Evolutionary conservation across 2,888 invertebrate species (phyloP), one percentile per base, ranked within the genome.

Genomic region (Nomada fucata): DNA sequence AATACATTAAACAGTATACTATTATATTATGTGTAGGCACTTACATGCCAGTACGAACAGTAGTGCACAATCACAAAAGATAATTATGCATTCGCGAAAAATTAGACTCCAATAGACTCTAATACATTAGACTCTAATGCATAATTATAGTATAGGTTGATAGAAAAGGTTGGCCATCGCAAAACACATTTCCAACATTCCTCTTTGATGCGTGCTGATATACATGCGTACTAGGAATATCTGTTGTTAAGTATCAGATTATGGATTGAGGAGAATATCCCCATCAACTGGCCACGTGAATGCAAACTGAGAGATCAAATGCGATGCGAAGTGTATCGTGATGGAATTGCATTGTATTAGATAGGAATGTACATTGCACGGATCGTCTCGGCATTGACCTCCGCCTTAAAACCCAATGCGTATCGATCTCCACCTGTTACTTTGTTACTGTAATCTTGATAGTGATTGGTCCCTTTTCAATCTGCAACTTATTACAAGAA

Each of bases 121-220:
- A 23, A 23, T 23, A 23, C 23, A 23, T 29, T 29, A 29, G 7
- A 36, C 36, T 36, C 36, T 36, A 36, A 36, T 36, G 1, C 36
- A 7, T 36, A 36, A 36, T 36, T 36, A 1, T 7, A 36, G 36
- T 36, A 42, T 42, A 64, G 36, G 13, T 23, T 55, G 61, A 72
- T 69, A 44, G 71, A 44, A 63, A 72, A 79, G 61, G 44, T 72
- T 47, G 47, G 15, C 36, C 20, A 44, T 59, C 67, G 53, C 63
- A 80, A 80, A 80, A 80, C 80, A 68, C 76, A 76, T 77, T 68
- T 59, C 68, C 47, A 53, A 63, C 57, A 63, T 68, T 68, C 36
- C 63, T 72, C 67, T 77, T 68, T 68, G 68, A 72, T 73, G 68
- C 20, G 77, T 44, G 61, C 63, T 59, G 47, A 80, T 80, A 68